Base-by-base conservation (phyloP, 2,888 invertebrate species). In the Conus canariensis region DNA sequence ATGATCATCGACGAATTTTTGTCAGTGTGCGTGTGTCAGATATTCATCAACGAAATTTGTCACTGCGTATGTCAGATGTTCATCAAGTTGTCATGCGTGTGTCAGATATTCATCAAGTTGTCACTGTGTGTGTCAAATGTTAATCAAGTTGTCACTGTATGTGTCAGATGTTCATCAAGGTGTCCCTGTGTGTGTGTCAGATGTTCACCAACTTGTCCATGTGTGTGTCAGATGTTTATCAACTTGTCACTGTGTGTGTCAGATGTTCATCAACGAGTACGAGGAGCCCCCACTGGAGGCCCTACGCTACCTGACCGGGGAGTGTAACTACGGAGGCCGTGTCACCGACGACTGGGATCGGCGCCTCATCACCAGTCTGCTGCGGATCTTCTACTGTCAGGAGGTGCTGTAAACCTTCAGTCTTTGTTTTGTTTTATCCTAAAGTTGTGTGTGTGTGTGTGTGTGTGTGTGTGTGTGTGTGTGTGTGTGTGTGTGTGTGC, bases 221-320 rank as follows among this genome's bases (percentile, higher is more conserved):
- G 22, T 82, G 30, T 19, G 82, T 30, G 25, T 70, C 19, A 70
- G 22, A 70, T 70, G 70, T 70, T 70, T n/a, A 22, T 22, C 22
- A 70, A 70, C n/a, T 4, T 64, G 64, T 14, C 12, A 14, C 16
- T 64, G 64, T 16, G 64, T 64, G 22, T 22, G 22, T 3, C 86
- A 96, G 96, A 96, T 96, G 96, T 96, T 96, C 92, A 94, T 96
- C 85, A 96, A 96, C 93, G 96, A 96, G 87, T 96, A 96, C 92
- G 95, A 95, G 10, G 94, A 95, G 12, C 93, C 96, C 0, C 96
- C 96, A 16, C 93, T 96, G 59, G 96, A 95, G 82, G 96, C 96
- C 19, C 92, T 96, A 90, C 93, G 93, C 12, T 96, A 96, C 92
- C 91, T 96, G 90, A 96, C 96, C 0, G 96, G 96, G 25, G 96